Percentiles rank a stretch among this genome's conserved stretches.
Evolutionary conservation across 2,888 invertebrate genomes (phyloP).

Genomic region (Latheticus oryzae): DNA sequence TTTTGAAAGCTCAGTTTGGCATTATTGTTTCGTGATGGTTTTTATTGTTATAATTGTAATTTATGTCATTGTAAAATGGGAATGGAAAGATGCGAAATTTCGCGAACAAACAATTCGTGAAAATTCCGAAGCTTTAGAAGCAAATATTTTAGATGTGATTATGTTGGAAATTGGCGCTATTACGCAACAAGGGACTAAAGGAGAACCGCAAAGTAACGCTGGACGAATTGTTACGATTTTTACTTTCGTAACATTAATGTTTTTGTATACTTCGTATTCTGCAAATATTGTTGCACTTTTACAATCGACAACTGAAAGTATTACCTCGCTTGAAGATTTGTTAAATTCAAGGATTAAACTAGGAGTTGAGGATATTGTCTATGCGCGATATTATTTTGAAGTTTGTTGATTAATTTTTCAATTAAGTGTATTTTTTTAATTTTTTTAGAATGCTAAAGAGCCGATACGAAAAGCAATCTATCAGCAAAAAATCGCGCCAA

Average conservation of each 20-base stretch:
- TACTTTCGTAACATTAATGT: constrained; percentile 65
- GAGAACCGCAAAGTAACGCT: constrained; percentile 64
- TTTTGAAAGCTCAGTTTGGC: constrained; percentile 74
- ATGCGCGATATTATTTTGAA: constrained; percentile 71
- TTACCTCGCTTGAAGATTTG: constrained; percentile 69
- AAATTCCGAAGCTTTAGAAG: constrained; percentile 41
- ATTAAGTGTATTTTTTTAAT: constrained; percentile 8
- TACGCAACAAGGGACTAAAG: constrained; percentile 66
- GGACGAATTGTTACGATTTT: constrained; percentile 64
- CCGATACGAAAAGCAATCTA: constrained; percentile 72
- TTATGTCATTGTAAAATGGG: constrained; percentile 56
- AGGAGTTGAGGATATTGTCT: constrained; percentile 72
- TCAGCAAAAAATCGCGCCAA: constrained; percentile 72
- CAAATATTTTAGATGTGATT: constrained; percentile 54
- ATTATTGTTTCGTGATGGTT: constrained; percentile 68
- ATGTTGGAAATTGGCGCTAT: constrained; percentile 66
- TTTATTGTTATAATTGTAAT: constrained; percentile 51
- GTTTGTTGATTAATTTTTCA: constrained; percentile 66
- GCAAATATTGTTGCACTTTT: constrained; percentile 77
- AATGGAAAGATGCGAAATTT: constrained; percentile 53
- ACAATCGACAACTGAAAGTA: constrained; percentile 72
- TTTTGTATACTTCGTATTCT: constrained; percentile 74
- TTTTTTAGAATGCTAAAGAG: constrained; percentile 71
- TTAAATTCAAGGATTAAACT: constrained; percentile 71
- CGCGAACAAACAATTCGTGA: constrained; percentile 6